Base-by-base conservation (phyloP, 2,113 vertebrate species). In the Barnardius zonarius region DNA sequence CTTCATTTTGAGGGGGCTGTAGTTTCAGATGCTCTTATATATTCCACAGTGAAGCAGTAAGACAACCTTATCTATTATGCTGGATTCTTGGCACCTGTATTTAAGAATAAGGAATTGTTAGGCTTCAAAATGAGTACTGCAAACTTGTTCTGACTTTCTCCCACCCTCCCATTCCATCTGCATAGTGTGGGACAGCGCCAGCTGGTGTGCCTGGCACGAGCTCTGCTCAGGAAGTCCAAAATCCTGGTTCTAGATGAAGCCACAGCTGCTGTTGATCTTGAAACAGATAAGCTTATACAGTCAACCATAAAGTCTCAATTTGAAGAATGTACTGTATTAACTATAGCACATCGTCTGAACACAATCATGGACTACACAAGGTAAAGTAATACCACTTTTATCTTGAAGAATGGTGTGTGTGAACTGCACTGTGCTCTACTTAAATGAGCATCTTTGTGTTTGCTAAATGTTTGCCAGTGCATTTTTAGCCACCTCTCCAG, bases 301-400 rank as follows among this genome's bases (percentile, higher is more conserved):
- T 99, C 98, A 69, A 99, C 99, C 27, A 99, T 99, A 95, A 98
- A 98, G 76, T 99, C 98, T 7, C 99, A 99, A 73, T 99, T 99
- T 90, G 98, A 99, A 35, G 97, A 98, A 69, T 99, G 99, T 89
- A 99, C 99, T 0, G 99, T 99, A 49, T 98, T 99, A 86, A 99
- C 99, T 25, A 99, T 99, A 15, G 99, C 99, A 4, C 99, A 99
- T 90, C 98, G 99, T 49, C 98, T 99, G 63, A 98, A 99, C 97
- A 99, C 99, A 20, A 98, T 99, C 95, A 99, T 99, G 99, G 99
- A 99, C 97, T 99, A 99, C 84, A 98, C 97, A 4, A 98, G 99
- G 99, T 99, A 96, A 92, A 7, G 41, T 15, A 30, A 17, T 14
- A 6, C 23, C 6, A 6, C 44, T 64, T 37, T 30, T 59, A 4